phyloP scores from a whole-genome alignment of 2,113 vertebrate species.

The Cairina moschata region DNA sequence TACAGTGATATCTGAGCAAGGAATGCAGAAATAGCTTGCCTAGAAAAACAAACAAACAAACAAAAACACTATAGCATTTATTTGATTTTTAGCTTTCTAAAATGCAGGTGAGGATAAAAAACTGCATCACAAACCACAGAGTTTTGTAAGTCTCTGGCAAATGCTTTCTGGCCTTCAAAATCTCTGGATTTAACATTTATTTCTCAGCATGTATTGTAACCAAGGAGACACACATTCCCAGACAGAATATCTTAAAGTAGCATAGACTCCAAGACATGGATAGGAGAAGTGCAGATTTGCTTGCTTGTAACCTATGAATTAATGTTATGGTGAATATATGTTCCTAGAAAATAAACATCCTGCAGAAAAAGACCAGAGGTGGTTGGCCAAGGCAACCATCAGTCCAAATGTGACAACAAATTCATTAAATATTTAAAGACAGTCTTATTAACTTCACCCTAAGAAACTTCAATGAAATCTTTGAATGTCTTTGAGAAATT shows the following conservation, averaged over 20 bases:
- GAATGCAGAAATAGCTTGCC: not conserved
- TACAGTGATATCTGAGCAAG: not conserved
- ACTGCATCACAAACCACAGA: not conserved
- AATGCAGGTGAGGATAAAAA: not conserved
- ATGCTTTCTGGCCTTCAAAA: not conserved
- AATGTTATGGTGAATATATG: not conserved
- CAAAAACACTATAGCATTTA: not conserved
- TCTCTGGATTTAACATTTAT: conserved; percentile 11
- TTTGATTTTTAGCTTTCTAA: not conserved
- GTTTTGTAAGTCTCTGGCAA: not conserved
- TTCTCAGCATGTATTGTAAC: conserved; percentile 15
- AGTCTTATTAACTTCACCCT: not conserved
- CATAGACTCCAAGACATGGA: not conserved
- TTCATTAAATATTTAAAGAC: not conserved
- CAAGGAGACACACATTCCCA: not conserved
- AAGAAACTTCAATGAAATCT: not conserved
- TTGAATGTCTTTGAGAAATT: conserved; percentile 23
- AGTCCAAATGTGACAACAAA: not conserved
- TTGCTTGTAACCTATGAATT: not conserved
- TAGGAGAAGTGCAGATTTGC: not conserved
- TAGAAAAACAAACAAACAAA: not conserved
- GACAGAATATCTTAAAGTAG: not conserved
- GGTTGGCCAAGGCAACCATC: not conserved
- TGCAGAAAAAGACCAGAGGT: not conserved
- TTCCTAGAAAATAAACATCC: not conserved